Conservation (phyloP, 2,888 invertebrate species). For the Tachina grossa region DNA sequence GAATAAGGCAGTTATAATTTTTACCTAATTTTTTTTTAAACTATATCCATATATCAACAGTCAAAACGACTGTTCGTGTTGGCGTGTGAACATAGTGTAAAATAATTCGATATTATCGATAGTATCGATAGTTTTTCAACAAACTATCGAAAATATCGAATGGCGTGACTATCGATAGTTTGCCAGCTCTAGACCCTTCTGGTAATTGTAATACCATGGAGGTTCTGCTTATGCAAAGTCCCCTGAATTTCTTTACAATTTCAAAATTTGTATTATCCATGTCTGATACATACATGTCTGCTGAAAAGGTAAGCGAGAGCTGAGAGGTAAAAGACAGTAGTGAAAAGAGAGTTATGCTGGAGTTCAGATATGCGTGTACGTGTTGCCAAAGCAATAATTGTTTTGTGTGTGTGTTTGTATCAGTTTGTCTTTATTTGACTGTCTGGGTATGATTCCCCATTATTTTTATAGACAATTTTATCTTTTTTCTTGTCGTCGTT, state of each 20-base stretch:
- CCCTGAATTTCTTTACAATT: neutral
- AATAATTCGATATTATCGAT: too few relatives aligned
- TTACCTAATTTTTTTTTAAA: too few relatives aligned
- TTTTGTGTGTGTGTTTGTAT: slow-evolving; percentile 14
- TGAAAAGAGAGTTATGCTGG: slow-evolving; percentile 33
- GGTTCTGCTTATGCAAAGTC: too few relatives aligned
- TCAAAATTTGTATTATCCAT: neutral
- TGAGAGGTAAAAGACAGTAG: neutral
- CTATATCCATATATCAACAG: too few relatives aligned
- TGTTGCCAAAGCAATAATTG: slow-evolving; percentile 68
- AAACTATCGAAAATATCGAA: too few relatives aligned
- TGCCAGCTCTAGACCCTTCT: too few relatives aligned
- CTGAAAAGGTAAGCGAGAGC: neutral
- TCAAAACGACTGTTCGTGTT: too few relatives aligned
- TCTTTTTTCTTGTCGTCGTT: neutral
- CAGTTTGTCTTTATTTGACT: slow-evolving; percentile 23
- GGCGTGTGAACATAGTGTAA: too few relatives aligned
- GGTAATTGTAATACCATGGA: too few relatives aligned
- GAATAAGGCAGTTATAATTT: too few relatives aligned
- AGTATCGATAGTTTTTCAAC: too few relatives aligned
- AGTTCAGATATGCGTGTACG: slow-evolving; percentile 60
- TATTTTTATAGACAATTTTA: slow-evolving; percentile 28
- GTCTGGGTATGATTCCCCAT: slow-evolving; percentile 15
- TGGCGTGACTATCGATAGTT: too few relatives aligned
- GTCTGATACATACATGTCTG: neutral